Base-by-base conservation (phyloP, 2,113 vertebrate genomes). In the Panurus biarmicus region DNA sequence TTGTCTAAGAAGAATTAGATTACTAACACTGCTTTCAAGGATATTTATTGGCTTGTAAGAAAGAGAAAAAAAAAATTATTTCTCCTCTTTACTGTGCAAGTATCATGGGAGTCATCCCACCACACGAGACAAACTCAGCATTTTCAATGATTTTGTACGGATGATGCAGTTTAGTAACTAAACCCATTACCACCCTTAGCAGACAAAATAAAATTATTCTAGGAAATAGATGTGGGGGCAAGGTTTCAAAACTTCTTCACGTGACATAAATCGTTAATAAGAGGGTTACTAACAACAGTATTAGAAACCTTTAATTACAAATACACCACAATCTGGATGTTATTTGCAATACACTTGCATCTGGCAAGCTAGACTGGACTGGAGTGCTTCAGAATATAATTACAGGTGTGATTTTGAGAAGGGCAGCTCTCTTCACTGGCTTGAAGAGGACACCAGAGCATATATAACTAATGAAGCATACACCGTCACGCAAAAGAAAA, bases 231-330 rank as follows among this genome's bases (percentile, higher is more conserved):
- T 24, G 31, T 8, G 33, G 29, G 47, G 29, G 53, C 33, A 95
- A 84, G 11, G 23, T 92, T 92, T 94, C 40, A 44, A 89, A 92
- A 66, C 40, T 71, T 83, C 95, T 98, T 80, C 97, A 96, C 77
- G 92, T 95, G 96, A 96, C 97, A 98, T 96, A 98, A 97, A 96
- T 92, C 97, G 23, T 96, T 97, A 98, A 96, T 97, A 97, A 97
- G 97, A 96, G 88, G 92, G 95, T 95, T 93, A 85, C 45, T 91
- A 96, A 91, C 86, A 97, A 70, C 65, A 90, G 77, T 40, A 67
- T 84, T 83, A 85, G 79, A 95, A 97, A 95, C 45, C 96, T 98
- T 98, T 97, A 98, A 97, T 98, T 97, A 98, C 69, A 94, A 96
- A 96, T 91, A 90, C 73, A 90, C 80, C 93, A 95, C 90, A 78